Evolutionary conservation across 2,113 vertebrate species (phyloP).

Genomic region (Datnioides undecimradiatus): DNA sequence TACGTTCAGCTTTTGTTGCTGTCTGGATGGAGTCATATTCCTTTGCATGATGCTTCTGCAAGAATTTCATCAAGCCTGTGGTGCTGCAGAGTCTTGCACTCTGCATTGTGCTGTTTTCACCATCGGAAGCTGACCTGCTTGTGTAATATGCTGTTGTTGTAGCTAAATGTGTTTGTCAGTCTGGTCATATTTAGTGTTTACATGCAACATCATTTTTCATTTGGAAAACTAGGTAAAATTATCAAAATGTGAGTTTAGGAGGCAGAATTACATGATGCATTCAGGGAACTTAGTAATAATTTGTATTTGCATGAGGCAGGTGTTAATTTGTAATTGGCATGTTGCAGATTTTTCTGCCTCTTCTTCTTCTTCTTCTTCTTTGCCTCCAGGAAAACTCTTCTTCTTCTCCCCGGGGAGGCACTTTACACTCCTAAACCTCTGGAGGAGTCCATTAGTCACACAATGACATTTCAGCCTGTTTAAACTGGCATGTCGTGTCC

Average conservation of each 20-base stretch:
- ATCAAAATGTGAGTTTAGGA: too few relatives aligned
- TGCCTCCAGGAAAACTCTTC: not conserved
- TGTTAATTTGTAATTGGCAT: too few relatives aligned
- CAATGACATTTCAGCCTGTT: slow-evolving; percentile 46
- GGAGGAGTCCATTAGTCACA: slow-evolving; percentile 30
- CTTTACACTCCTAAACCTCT: slow-evolving; percentile 20
- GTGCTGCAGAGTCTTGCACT: not conserved
- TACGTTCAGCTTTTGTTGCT: not conserved
- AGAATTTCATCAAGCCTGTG: not conserved
- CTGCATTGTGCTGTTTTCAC: not conserved
- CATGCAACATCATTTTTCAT: too few relatives aligned
- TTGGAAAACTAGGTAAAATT: too few relatives aligned
- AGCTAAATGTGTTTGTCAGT: not conserved
- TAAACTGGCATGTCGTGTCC: slow-evolving; percentile 33
- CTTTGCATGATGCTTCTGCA: not conserved
- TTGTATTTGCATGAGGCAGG: too few relatives aligned
- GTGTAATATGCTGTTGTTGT: not conserved
- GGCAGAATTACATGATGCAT: too few relatives aligned
- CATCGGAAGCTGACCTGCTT: not conserved
- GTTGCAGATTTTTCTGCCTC: too few relatives aligned
- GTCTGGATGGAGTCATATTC: not conserved
- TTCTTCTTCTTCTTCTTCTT: not conserved
- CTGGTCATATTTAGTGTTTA: too few relatives aligned
- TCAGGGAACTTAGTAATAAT: too few relatives aligned
- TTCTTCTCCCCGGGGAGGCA: not conserved